Percentiles rank a stretch among this genome's conserved stretches.
Evolutionary conservation across 2,113 vertebrate species (phyloP).

Genomic region (Rhadina sibilatrix): DNA sequence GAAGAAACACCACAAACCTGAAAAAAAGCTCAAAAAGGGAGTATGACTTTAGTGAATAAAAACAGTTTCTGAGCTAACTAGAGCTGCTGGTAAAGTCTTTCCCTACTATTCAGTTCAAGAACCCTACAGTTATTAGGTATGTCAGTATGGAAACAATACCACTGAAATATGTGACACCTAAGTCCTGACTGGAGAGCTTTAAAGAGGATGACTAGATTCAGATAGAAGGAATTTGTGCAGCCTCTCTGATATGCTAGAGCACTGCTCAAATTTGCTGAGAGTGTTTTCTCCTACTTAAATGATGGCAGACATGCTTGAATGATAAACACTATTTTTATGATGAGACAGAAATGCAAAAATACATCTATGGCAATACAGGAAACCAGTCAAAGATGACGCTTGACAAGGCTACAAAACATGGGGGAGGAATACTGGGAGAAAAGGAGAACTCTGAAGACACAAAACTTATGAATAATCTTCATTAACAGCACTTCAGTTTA

Average conservation of each 20-base stretch:
- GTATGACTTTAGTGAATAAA: background rate
- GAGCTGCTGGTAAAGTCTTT: background rate
- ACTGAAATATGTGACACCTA: background rate
- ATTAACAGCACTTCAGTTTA: background rate
- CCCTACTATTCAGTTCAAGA: background rate
- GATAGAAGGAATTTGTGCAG: background rate
- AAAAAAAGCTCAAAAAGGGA: background rate
- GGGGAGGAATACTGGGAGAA: background rate
- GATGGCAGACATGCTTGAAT: background rate
- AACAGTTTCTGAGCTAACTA: background rate
- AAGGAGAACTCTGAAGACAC: background rate
- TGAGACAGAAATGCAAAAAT: background rate
- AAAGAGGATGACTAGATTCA: background rate
- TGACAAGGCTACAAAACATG: background rate
- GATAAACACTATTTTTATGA: background rate
- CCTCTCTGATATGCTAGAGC: background rate
- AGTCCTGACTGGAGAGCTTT: conserved; percentile 1
- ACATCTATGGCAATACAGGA: background rate
- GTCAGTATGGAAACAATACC: conserved; percentile 10
- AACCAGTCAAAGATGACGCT: background rate
- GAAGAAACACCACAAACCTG: background rate
- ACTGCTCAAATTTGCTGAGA: background rate
- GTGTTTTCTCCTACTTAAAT: background rate
- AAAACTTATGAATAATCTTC: background rate
- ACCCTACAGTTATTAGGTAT: background rate